Base-by-base conservation (phyloP, 1,140 invertebrate species). In the Euwallacea similis region DNA sequence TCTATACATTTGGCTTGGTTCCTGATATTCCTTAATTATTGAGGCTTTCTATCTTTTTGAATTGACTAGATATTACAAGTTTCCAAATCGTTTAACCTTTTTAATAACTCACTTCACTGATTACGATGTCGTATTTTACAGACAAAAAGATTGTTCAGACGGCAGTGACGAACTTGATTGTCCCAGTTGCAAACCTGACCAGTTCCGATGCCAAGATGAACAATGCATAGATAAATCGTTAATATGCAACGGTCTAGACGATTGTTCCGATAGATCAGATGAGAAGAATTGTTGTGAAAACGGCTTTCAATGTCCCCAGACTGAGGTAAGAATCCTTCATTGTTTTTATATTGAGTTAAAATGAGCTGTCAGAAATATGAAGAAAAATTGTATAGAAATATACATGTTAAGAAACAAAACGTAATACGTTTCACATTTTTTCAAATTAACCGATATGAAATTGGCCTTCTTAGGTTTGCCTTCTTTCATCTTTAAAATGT, bases 101-200 rank as follows among this genome's bases (percentile, higher is more conserved):
- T 33, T 33, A 33, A 33, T 4, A 2, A 33, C 21, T 33, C 21
- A 33, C 21, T 33, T 33, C 21, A 4, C 1, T 33, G 21, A 33
- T 33, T 33, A 33, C 21, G 21, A 33, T 44, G 44, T 7, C 33
- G 0, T 54, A 54, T 54, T 43, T 68, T 68, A 15, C n/a, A 69
- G 65, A 0, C 89, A 93, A 69, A 84, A 84, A 46, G 94, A 98
- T 80, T 98, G 96, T 83, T 83, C 85, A 0, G 93, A 96, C 80
- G 88, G 88, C 13, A 91, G 90, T 3, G 93, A 95, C 77, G 93
- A 96, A 81, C 81, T 87, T 2, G 87, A 87, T n/a, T 93, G 92
- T 77, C 85, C 87, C 0, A 81, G 81, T 0, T 91, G 89, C 78
- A 80, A 77, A 4, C 82, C 82, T 2, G 87, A 91, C 75, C 88